These are phyloP conservation scores for Stenichneumon culpator DNA, from an alignment of 2,888 invertebrate species.

Conservation along the genomic window DNA sequence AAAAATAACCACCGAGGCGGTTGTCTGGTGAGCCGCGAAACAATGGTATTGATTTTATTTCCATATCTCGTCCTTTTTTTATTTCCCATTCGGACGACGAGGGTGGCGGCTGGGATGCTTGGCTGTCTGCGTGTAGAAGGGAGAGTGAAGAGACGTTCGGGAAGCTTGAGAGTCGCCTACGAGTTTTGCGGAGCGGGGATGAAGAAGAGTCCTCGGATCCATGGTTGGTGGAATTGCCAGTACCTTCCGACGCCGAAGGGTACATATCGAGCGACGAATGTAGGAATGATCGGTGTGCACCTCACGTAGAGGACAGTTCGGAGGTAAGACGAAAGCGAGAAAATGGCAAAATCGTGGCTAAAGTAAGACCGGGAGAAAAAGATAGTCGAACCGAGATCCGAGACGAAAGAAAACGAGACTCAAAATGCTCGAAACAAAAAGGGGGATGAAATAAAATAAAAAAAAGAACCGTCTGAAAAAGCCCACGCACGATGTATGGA, in stretches of 20 bases:
- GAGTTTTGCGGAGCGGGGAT: slow-evolving; percentile 50
- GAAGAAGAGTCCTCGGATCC: slow-evolving; percentile 54
- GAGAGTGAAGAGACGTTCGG: slow-evolving; percentile 57
- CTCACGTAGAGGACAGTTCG: slow-evolving; percentile 81
- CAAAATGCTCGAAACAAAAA: slow-evolving; percentile 52
- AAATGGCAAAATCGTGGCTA: slow-evolving; percentile 61
- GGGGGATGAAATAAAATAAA: neutral
- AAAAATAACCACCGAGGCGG: slow-evolving; percentile 44
- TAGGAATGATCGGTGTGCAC: slow-evolving; percentile 82
- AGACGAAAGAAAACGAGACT: slow-evolving; percentile 34
- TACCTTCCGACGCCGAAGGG: slow-evolving; percentile 74
- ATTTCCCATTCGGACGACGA: slow-evolving; percentile 64
- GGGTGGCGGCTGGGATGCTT: slow-evolving; percentile 70
- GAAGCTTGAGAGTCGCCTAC: slow-evolving; percentile 46
- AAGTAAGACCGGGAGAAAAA: slow-evolving; percentile 30
- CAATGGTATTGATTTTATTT: slow-evolving; percentile 85
- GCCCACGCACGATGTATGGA: slow-evolving; percentile 34
- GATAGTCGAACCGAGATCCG: slow-evolving; percentile 10
- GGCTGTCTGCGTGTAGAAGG: slow-evolving; percentile 52
- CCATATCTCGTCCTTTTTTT: slow-evolving; percentile 78
- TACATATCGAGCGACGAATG: slow-evolving; percentile 84
- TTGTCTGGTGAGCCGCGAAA: slow-evolving; percentile 81
- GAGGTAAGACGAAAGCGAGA: slow-evolving; percentile 58
- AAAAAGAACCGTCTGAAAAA: slow-evolving; percentile 40
- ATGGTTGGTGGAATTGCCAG: slow-evolving; percentile 24